Conservation (phyloP, 2,888 invertebrate species). For the Torymus tubicola region DNA sequence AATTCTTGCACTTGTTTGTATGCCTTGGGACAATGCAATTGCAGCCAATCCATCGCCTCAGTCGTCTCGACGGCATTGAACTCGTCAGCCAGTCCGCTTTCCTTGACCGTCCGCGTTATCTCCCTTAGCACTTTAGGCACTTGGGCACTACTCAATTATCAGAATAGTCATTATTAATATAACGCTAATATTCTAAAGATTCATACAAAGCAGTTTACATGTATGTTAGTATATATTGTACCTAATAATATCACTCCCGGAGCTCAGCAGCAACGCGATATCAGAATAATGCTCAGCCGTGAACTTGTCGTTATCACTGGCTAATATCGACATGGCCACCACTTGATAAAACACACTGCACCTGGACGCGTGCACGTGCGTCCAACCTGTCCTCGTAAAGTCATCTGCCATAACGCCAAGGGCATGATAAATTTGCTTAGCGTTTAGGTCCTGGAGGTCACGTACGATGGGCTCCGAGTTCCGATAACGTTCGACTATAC, state of each 20-base stretch:
- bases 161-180: too few relatives aligned
- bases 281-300: constrained; percentile 83
- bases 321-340: constrained; percentile 78
- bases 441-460: neutral
- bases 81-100: constrained; percentile 76
- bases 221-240: too few relatives aligned
- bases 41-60: constrained; percentile 80
- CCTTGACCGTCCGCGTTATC: constrained; percentile 76
- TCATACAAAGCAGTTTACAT: too few relatives aligned
- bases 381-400: constrained; percentile 23
- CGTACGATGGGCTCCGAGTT: neutral
- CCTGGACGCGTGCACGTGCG: constrained; percentile 77
- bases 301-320: constrained; percentile 79
- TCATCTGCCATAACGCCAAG: neutral
- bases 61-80: constrained; percentile 78
- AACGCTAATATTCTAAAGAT: too few relatives aligned
- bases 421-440: neutral
- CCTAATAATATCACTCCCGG: constrained; percentile 80
- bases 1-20: constrained; percentile 79
- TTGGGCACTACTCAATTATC: constrained; percentile 80
- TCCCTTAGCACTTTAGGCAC: constrained; percentile 80
- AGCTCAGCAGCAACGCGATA: constrained; percentile 82
- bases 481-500: constrained; percentile 54
- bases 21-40: constrained; percentile 77
- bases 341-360: constrained; percentile 79